Evolutionary conservation across 2,113 vertebrate genomes (phyloP).

Genomic region (Erythrocercus mccallii): DNA sequence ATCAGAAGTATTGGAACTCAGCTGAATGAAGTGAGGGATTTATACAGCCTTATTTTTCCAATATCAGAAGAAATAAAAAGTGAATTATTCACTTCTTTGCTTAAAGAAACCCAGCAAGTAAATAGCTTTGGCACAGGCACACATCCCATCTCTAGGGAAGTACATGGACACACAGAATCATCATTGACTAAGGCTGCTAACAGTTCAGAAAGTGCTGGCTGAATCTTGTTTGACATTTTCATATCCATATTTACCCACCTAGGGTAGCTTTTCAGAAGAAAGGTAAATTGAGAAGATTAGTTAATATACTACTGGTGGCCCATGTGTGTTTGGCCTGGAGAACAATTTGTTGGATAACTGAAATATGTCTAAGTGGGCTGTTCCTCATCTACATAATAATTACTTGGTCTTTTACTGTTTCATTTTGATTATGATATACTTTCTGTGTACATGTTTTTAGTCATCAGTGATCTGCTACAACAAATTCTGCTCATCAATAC

Average conservation of each 20-base stretch:
- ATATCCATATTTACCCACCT: not conserved
- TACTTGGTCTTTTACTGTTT: not conserved
- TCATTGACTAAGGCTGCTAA: not conserved
- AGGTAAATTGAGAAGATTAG: not conserved
- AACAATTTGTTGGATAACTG: not conserved
- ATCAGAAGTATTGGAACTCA: not conserved
- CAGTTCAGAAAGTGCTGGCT: not conserved
- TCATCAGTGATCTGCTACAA: not conserved
- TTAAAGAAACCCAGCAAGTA: not conserved
- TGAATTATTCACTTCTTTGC: not conserved
- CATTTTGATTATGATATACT: not conserved
- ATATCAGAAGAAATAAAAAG: not conserved
- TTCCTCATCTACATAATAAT: not conserved
- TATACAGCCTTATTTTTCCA: slow-evolving; percentile 11
- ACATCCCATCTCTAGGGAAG: not conserved
- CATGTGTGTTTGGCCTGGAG: not conserved
- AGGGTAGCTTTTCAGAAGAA: not conserved
- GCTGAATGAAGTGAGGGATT: not conserved
- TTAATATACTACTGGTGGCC: not conserved
- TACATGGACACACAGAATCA: not conserved
- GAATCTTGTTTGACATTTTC: not conserved
- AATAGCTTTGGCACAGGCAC: not conserved
- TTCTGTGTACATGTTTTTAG: not conserved
- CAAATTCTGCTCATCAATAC: not conserved
- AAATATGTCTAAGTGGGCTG: not conserved